Conservation (phyloP, 2,113 vertebrate genomes). For the Bubo bubo region DNA sequence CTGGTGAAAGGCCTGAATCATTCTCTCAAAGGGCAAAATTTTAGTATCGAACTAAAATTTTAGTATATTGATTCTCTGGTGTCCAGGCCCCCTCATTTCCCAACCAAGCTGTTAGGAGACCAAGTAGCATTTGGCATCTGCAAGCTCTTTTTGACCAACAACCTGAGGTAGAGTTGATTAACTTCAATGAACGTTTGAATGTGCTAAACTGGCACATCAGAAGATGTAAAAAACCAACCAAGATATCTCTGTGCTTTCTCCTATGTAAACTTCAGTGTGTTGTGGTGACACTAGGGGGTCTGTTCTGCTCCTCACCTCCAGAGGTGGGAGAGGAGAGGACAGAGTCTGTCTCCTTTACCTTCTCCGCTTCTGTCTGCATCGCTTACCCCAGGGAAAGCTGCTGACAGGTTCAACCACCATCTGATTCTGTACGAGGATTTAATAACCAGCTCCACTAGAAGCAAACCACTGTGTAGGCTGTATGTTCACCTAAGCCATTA, state of each 20-base stretch:
- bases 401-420: background rate
- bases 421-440: background rate
- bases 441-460: background rate
- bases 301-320: background rate
- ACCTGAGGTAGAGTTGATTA: background rate
- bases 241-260: background rate
- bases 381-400: background rate
- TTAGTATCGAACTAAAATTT: background rate
- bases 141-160: background rate
- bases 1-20: background rate
- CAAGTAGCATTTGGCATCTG: background rate
- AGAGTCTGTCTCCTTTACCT: background rate
- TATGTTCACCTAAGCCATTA: background rate
- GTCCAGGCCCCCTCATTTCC: background rate
- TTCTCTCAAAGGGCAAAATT: background rate
- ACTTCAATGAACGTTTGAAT: background rate
- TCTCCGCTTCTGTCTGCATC: background rate
- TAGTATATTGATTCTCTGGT: background rate
- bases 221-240: background rate
- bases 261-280: accelerated
- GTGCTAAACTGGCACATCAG: background rate
- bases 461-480: background rate
- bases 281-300: background rate
- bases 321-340: background rate
- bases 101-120: background rate